Evolutionary conservation across 2,888 invertebrate genomes (phyloP).

Genomic region (Ochlodes sylvanus): DNA sequence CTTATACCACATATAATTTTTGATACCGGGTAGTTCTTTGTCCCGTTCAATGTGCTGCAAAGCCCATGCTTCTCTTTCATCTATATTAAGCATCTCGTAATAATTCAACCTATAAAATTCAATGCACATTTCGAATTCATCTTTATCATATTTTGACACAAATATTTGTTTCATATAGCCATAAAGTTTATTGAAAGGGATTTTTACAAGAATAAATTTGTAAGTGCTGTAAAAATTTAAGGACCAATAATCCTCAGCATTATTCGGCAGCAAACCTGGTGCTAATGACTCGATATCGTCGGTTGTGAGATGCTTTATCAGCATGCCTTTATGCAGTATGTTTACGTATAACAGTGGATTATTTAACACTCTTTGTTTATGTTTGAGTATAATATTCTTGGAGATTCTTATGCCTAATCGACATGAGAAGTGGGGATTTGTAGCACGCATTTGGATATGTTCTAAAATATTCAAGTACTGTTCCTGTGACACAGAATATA

Average conservation of each 20-base stretch:
- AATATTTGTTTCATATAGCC: slow-evolving; percentile 56
- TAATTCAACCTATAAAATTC: slow-evolving; percentile 51
- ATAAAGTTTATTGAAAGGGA: slow-evolving; percentile 55
- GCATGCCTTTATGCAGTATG: slow-evolving; percentile 48
- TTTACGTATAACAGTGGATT: slow-evolving; percentile 54
- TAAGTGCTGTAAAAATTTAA: slow-evolving; percentile 49
- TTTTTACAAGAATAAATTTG: slow-evolving; percentile 53
- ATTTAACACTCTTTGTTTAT: slow-evolving; percentile 56
- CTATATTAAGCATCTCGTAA: slow-evolving; percentile 53
- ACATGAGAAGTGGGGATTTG: neutral
- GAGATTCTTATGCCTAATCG: slow-evolving; percentile 54
- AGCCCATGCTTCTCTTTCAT: slow-evolving; percentile 62
- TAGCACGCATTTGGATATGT: slow-evolving; percentile 39
- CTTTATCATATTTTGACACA: slow-evolving; percentile 51
- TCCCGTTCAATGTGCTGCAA: slow-evolving; percentile 54
- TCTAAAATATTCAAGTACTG: slow-evolving; percentile 61
- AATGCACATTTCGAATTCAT: slow-evolving; percentile 55
- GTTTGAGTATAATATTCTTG: slow-evolving; percentile 54
- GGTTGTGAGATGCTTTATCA: slow-evolving; percentile 50
- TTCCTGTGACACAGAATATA: slow-evolving; percentile 51
- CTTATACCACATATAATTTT: slow-evolving; percentile 60
- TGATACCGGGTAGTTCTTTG: slow-evolving; percentile 52
- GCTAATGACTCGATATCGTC: slow-evolving; percentile 58
- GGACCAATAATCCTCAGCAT: slow-evolving; percentile 53
- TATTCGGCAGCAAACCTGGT: slow-evolving; percentile 50